A percentile compares a stretch with the other conserved stretches of the same genome.
These are phyloP conservation scores for Diarsia dahlii DNA, from an alignment of 2,888 invertebrate genomes.

Conservation along the genomic window DNA sequence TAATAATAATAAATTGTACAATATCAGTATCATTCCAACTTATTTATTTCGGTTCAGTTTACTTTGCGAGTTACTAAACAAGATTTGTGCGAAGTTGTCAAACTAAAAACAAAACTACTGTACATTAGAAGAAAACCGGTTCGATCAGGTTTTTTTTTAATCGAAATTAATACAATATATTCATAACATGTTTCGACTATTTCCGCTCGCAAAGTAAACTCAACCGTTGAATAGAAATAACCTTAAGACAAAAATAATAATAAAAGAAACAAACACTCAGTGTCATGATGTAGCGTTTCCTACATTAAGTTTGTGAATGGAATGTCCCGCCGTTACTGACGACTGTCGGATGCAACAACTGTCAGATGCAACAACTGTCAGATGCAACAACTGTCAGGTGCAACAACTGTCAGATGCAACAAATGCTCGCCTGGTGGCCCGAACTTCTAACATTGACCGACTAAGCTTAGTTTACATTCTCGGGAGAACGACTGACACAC, in stretches of 20 bases:
- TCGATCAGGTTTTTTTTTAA: neutral
- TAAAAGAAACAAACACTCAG: constrained; percentile 79
- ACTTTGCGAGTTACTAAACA: constrained; percentile 46
- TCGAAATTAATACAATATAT: constrained; percentile 49
- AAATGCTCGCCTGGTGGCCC: constrained; percentile 84
- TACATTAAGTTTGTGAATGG: constrained; percentile 81
- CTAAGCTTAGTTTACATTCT: constrained; percentile 71
- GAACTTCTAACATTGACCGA: constrained; percentile 80
- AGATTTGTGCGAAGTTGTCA: constrained; percentile 60
- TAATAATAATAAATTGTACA: constrained; percentile 84
- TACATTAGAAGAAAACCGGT: constrained; percentile 25
- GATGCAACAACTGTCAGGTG: constrained; percentile 72
- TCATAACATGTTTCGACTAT: constrained; percentile 43
- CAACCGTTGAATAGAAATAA: constrained; percentile 59
- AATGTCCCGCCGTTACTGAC: constrained; percentile 78
- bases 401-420: constrained; percentile 55
- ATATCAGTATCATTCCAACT: constrained; percentile 82
- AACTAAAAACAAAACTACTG: constrained; percentile 21
- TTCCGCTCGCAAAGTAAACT: constrained; percentile 62
- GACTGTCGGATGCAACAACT: constrained; percentile 71
- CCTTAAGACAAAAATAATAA: constrained; percentile 71
- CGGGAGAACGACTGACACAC: constrained; percentile 55
- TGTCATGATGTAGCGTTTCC: constrained; percentile 80
- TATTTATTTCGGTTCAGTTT: constrained; percentile 59
- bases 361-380: constrained; percentile 48